Evolutionary conservation across 2,797 vertebrate species (phyloP).

Genomic region (Ctenosaura bakeri): DNA sequence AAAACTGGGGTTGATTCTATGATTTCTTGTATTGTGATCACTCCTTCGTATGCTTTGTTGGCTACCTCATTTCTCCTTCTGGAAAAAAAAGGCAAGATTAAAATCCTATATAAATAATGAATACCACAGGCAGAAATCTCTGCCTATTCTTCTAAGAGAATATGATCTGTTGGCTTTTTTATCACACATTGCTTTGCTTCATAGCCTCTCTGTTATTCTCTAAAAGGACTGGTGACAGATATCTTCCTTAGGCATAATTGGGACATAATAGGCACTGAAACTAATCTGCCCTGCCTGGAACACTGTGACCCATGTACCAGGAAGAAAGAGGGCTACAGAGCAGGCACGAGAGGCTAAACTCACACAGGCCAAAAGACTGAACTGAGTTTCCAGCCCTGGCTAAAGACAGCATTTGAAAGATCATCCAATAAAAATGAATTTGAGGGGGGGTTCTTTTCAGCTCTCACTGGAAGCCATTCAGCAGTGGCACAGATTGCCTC

Average conservation of each 20-base stretch:
- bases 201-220: background rate
- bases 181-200: background rate
- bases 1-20: background rate
- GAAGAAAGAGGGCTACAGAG: background rate
- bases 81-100: background rate
- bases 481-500: too few relatives aligned
- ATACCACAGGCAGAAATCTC: background rate
- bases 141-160: conserved; percentile 15
- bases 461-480: background rate
- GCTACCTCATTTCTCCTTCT: background rate
- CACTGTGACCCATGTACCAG: background rate
- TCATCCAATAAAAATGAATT: background rate
- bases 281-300: background rate
- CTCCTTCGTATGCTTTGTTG: background rate
- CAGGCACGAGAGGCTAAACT: background rate
- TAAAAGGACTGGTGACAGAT: conserved; percentile 7
- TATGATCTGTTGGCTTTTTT: background rate
- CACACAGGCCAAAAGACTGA: background rate
- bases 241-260: background rate
- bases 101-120: background rate
- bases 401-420: background rate
- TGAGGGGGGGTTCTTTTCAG: background rate
- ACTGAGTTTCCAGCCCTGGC: background rate
- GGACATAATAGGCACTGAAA: background rate
- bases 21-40: background rate